Percentiles rank a stretch among this genome's conserved stretches.
phyloP scores from a whole-genome alignment of 30 jellyfish, hydroid and myxozoan species.

The Euphysa ruthae region DNA sequence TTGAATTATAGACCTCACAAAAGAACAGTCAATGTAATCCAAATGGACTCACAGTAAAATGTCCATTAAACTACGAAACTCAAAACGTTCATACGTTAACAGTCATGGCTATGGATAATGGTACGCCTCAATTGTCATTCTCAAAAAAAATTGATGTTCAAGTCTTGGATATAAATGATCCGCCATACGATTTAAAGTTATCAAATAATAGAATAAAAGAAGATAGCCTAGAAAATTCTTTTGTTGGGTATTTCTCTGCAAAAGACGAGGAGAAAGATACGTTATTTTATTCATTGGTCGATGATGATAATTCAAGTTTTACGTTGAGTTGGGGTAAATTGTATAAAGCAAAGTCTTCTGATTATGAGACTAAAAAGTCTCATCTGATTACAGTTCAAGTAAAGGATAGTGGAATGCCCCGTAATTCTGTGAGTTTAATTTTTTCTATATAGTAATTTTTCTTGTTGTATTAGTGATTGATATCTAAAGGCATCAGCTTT shows the following conservation, averaged over 20 bases:
- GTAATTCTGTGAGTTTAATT: background rate
- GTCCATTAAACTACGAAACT: conserved; percentile 52
- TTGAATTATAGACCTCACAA: conserved; percentile 9
- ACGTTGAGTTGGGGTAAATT: conserved; percentile 16
- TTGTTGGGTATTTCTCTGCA: conserved; percentile 52
- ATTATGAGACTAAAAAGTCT: conserved; percentile 46
- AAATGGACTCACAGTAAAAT: conserved; percentile 4
- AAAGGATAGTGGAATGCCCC: conserved; percentile 52
- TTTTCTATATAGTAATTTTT: too few species aligned
- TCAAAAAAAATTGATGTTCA: conserved; percentile 16
- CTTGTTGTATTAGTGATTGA: too few species aligned
- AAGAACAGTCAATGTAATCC: conserved; percentile 2
- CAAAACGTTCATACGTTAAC: background rate
- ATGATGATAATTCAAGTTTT: conserved; percentile 45
- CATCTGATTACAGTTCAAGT: conserved; percentile 61
- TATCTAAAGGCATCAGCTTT: too few species aligned
- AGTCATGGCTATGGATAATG: conserved; percentile 52
- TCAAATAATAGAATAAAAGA: conserved; percentile 45
- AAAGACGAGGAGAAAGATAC: conserved; percentile 47
- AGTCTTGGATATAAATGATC: conserved; percentile 60
- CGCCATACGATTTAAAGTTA: conserved; percentile 39
- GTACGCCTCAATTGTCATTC: conserved; percentile 50
- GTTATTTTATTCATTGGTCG: conserved; percentile 37
- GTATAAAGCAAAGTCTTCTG: conserved; percentile 52
- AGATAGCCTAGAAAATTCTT: conserved; percentile 33